Evolutionary conservation across 2,888 invertebrate genomes (phyloP), one percentile per base, ranked within the genome.

Genomic region (Monoplex corrugatus): DNA sequence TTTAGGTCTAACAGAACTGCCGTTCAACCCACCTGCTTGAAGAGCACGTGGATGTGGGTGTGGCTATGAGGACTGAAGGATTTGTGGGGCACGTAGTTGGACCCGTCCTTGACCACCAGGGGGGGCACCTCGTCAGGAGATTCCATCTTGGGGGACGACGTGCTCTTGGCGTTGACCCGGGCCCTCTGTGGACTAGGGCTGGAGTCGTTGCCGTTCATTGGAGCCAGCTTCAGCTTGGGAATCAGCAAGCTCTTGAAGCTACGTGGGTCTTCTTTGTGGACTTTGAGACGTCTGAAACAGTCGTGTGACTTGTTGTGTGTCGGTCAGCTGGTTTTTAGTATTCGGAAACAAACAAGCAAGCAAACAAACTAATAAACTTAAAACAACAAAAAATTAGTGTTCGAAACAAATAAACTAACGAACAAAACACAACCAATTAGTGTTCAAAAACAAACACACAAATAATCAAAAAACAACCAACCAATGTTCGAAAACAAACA

Each of bases 11-110:
- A n/a, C n/a, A n/a, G n/a, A n/a, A n/a, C n/a, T n/a, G n/a, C n/a
- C n/a, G n/a, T n/a, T n/a, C n/a, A n/a, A 72, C 72, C n/a, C n/a
- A 85, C 85, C 57, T 85, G 85, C n/a, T 85, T 85, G 3, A 85
- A 85, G 38, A 85, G 85, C 57, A 85, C 85, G 63, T 85, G 85
- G 85, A 85, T 85, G 35, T 83, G 82, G 45, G 82, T 83, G 63
- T 85, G 85, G 57, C 57, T 85, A 38, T 50, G 57, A n/a, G 85
- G 85, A 23, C 85, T 85, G 85, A 85, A 85, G 63, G 23, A 85
- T 63, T 85, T 85, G 85, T 85, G 85, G 10, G 85, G 85, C 63
- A 85, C 85, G 38, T 63, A 85, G 85, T 45, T 85, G 63, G 85
- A 28, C 8, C 85, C 85, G 63, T 13, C n/a, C 57, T 35, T 2